Percentiles rank a stretch among this genome's conserved stretches.
phyloP scores from a whole-genome alignment of 2,888 invertebrate genomes.

The Campoplex nolae region DNA sequence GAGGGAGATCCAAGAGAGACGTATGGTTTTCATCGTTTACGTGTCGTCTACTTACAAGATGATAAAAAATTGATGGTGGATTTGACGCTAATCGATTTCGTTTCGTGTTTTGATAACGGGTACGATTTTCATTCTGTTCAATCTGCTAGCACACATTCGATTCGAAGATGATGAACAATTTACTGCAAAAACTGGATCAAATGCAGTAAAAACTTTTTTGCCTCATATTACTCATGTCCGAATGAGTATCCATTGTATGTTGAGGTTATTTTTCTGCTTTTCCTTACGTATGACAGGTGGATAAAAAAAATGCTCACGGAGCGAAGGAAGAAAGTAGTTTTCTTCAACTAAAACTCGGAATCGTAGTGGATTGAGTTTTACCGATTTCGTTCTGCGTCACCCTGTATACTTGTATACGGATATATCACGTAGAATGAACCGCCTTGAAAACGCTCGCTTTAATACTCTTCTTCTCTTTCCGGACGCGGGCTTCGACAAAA shows the following conservation, averaged over 20 bases:
- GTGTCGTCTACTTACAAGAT: neutral
- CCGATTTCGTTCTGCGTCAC: slow-evolving; percentile 7
- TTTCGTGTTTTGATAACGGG: neutral
- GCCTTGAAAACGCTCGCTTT: slow-evolving; percentile 53
- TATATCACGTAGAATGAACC: slow-evolving; percentile 32
- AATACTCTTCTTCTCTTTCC: slow-evolving; percentile 57
- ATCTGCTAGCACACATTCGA: neutral
- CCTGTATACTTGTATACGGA: neutral
- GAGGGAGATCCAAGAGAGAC: slow-evolving; percentile 15
- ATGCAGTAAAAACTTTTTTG: neutral
- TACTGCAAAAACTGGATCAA: neutral
- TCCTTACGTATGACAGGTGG: neutral
- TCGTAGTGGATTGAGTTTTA: neutral
- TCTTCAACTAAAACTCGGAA: neutral
- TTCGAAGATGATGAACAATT: neutral
- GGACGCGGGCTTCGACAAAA: slow-evolving; percentile 70
- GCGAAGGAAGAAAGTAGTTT: neutral
- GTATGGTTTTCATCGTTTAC: slow-evolving; percentile 9
- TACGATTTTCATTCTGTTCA: neutral
- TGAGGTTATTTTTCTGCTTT: neutral
- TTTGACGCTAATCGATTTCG: neutral
- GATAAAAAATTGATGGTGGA: neutral
- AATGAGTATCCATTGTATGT: too few relatives aligned
- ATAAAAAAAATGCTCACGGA: neutral
- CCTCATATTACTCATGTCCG: neutral